phyloP scores from a whole-genome alignment of 2,888 invertebrate genomes.

The Ectemnius lituratus region DNA sequence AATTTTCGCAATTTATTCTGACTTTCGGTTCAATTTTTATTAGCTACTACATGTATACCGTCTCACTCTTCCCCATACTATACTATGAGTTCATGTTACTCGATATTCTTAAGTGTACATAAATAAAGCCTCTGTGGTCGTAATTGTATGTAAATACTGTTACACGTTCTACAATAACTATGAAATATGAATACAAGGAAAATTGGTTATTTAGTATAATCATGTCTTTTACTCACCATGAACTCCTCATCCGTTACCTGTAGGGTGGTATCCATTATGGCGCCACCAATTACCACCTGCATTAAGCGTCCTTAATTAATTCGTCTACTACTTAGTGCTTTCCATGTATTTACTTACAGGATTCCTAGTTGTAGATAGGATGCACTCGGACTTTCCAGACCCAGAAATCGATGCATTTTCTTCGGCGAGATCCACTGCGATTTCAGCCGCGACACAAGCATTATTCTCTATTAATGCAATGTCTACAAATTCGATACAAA shows the following conservation, averaged over 20 bases:
- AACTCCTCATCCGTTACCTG: slow-evolving; percentile 82
- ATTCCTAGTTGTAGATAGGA: slow-evolving; percentile 34
- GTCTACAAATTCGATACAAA: slow-evolving; percentile 79
- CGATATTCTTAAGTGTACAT: slow-evolving; percentile 70
- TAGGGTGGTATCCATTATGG: slow-evolving; percentile 86
- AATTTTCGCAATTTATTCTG: slow-evolving; percentile 1
- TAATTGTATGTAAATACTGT: slow-evolving; percentile 72
- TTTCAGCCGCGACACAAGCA: slow-evolving; percentile 89
- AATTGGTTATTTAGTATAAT: slow-evolving; percentile 76
- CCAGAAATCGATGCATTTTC: slow-evolving; percentile 1
- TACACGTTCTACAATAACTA: slow-evolving; percentile 69
- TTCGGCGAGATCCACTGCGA: slow-evolving; percentile 80
- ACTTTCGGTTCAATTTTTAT: slow-evolving; percentile 8
- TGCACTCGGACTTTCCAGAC: neutral
- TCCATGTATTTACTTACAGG: slow-evolving; percentile 54
- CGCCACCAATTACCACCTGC: slow-evolving; percentile 88
- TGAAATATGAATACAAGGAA: slow-evolving; percentile 71
- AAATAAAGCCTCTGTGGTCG: slow-evolving; percentile 64
- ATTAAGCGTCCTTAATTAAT: slow-evolving; percentile 12
- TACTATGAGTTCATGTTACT: slow-evolving; percentile 59
- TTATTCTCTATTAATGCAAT: slow-evolving; percentile 96
- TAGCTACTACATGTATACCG: slow-evolving; percentile 1
- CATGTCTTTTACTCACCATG: slow-evolving; percentile 80
- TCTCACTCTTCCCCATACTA: slow-evolving; percentile 55
- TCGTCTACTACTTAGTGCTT: too few species aligned